These are phyloP conservation scores for Drosophila trapezifrons DNA, from an alignment of 1,140 invertebrate species.

Conservation along the genomic window DNA sequence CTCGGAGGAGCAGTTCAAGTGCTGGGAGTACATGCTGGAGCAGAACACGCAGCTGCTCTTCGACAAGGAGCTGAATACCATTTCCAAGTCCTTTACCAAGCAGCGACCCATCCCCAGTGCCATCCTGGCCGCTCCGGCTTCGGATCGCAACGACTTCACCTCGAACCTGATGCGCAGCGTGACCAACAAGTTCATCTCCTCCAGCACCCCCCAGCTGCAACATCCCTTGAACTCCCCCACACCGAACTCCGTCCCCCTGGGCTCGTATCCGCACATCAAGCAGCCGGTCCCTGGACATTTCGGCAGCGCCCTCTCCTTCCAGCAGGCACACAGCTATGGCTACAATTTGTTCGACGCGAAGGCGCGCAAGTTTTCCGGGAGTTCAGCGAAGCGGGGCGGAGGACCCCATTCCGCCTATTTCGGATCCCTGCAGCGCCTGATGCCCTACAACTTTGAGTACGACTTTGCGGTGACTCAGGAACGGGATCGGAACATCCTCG, in stretches of 20 bases:
- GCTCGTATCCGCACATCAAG: slow-evolving; percentile 48
- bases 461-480: slow-evolving; percentile 93
- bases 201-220: slow-evolving; percentile 70
- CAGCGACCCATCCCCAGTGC: slow-evolving; percentile 83
- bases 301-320: slow-evolving; percentile 90
- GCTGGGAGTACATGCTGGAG: slow-evolving; percentile 96
- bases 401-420: slow-evolving; percentile 94
- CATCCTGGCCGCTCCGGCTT: slow-evolving; percentile 51
- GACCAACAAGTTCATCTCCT: slow-evolving; percentile 78
- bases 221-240: slow-evolving; percentile 22
- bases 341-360: slow-evolving; percentile 84
- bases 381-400: slow-evolving; percentile 85
- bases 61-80: slow-evolving; percentile 93
- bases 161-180: slow-evolving; percentile 72
- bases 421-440: slow-evolving; percentile 91
- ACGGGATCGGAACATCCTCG: slow-evolving; percentile 85
- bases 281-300: slow-evolving; percentile 86
- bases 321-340: slow-evolving; percentile 76
- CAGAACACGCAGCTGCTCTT: slow-evolving; percentile 95
- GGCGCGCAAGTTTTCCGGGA: slow-evolving; percentile 63
- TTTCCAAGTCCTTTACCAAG: slow-evolving; percentile 88
- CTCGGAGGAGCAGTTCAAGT: slow-evolving; percentile 94
- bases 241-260: slow-evolving; percentile 20
- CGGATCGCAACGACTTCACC: slow-evolving; percentile 70
- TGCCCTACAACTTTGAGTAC: slow-evolving; percentile 93